Percentiles rank a stretch among this genome's conserved stretches.
phyloP scores from a whole-genome alignment of 2,113 vertebrate genomes.

The Formicarius rufipectus region DNA sequence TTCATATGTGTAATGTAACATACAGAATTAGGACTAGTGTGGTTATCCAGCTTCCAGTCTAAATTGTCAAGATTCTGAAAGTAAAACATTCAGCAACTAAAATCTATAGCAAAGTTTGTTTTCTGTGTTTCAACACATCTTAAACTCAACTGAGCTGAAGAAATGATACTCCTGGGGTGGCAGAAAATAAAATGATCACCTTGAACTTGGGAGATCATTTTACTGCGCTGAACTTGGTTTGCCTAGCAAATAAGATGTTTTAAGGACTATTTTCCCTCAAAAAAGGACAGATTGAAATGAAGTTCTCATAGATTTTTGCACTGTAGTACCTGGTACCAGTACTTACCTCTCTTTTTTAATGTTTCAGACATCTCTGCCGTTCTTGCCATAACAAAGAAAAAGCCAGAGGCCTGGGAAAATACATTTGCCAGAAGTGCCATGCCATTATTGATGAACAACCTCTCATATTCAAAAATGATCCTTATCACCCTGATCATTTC shows the following conservation, averaged over 20 bases:
- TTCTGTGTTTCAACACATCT: not conserved
- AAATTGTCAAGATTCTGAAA: not conserved
- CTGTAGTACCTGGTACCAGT: not conserved
- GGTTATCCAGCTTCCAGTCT: not conserved
- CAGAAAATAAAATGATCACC: not conserved
- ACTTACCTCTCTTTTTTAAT: not conserved
- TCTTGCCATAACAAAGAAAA: conserved; percentile 95
- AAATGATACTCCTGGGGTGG: not conserved
- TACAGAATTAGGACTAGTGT: not conserved
- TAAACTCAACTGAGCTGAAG: not conserved
- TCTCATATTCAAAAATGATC: conserved; percentile 96
- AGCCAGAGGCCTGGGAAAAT: conserved; percentile 93
- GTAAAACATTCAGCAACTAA: not conserved
- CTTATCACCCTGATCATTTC: conserved; percentile 98
- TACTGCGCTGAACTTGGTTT: not conserved
- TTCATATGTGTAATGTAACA: not conserved
- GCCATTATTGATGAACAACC: conserved; percentile 95
- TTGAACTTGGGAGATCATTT: not conserved
- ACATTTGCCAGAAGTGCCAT: conserved; percentile 98
- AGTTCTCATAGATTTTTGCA: not conserved
- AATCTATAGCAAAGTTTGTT: not conserved
- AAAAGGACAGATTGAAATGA: not conserved
- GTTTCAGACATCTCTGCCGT: conserved; percentile 91
- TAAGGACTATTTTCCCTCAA: not conserved
- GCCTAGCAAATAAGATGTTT: not conserved